These are phyloP conservation scores for Enteromius fasciolatus DNA, from an alignment of 2,797 vertebrate species.

Conservation along the genomic window DNA sequence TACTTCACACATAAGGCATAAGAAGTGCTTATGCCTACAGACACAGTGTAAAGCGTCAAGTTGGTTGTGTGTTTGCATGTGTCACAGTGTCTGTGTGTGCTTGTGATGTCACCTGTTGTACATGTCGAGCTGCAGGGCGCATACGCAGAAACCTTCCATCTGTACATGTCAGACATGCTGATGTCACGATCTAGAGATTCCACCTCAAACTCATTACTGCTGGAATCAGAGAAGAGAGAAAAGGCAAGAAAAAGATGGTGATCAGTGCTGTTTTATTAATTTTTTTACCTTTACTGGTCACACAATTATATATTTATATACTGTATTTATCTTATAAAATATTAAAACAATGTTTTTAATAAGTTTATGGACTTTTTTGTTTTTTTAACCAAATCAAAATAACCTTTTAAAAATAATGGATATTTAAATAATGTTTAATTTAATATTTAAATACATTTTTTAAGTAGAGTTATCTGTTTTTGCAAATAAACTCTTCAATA, in stretches of 20 bases:
- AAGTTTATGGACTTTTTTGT: background rate
- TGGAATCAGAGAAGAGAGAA: slow-evolving; percentile 30
- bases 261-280: background rate
- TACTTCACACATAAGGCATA: slow-evolving; percentile 87
- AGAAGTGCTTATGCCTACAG: slow-evolving; percentile 81
- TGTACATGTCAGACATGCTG: slow-evolving; percentile 88
- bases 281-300: background rate
- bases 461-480: too few species aligned
- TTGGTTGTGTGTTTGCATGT: background rate
- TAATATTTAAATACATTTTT: too few species aligned
- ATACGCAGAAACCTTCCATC: slow-evolving; percentile 90
- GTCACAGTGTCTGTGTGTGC: background rate
- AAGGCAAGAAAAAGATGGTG: background rate
- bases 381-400: too few species aligned
- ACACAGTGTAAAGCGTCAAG: slow-evolving; percentile 6
- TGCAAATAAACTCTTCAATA: too few species aligned
- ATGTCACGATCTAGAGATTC: slow-evolving; percentile 78
- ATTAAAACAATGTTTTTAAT: background rate
- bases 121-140: slow-evolving; percentile 93
- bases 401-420: too few species aligned
- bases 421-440: too few species aligned
- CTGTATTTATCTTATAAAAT: background rate
- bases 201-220: slow-evolving; percentile 86
- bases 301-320: background rate
- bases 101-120: slow-evolving; percentile 81